Base-by-base conservation (phyloP, 2,888 invertebrate genomes). In the Calameuta pallipes region DNA sequence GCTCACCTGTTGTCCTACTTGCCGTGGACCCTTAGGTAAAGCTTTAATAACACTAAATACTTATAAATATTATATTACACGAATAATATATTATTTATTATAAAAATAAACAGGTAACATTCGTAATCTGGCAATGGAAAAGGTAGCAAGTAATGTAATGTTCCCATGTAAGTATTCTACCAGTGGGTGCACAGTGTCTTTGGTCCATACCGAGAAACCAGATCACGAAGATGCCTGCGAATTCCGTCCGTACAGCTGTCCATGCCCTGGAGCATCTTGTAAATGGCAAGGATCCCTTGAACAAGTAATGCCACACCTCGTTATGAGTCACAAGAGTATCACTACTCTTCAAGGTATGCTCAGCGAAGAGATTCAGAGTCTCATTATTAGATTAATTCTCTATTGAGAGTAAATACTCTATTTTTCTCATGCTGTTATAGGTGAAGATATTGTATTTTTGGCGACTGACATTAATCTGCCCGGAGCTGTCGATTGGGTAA, bases 401-500 rank as follows among this genome's bases (percentile, higher is more conserved):
- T 41, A 15, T 41, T 41, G 41, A 6, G 15, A 41, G 15, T 41
- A 41, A 15, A 41, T 2, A 41, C 6, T 15, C 15, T 6, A 15
- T 15, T 41, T 74, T 30, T 37, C 80, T 35, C 30, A 69, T 80
- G 79, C 76, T 36, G 73, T 87, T 87, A 11, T 79, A 95, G 96
- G 97, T 76, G 99, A 99, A 92, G 99, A 99, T 91, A 99, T 99
- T 87, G 99, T 99, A 76, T 99, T 99, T 92, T 93, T 99, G 86
- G 99, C 99, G 1, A 99, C 99, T 69, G 99, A 99, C 92, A 99
- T 99, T 81, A 99, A 99, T 93, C 94, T 99, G 84, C 99, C 99
- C 11, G 99, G 99, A 80, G 99, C 99, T 56, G 99, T 99, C 13
- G 99, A 99, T 92, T 99, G 99, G 99, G 98, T 98, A 4, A 99